A percentile compares a stretch with the other conserved stretches of the same genome.
phyloP scores from a whole-genome alignment of 2,888 invertebrate genomes.

The Cephus nigrinus region DNA sequence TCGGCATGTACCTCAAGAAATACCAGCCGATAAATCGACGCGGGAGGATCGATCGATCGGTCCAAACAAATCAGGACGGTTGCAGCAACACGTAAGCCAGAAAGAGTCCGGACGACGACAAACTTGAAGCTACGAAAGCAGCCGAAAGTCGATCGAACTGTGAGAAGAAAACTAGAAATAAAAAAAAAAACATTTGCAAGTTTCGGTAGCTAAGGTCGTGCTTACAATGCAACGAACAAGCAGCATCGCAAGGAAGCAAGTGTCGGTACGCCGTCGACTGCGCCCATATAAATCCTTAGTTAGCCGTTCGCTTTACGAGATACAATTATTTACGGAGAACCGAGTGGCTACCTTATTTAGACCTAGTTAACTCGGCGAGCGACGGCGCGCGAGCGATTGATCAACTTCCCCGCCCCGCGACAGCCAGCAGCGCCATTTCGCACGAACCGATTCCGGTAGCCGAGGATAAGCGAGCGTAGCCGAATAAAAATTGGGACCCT shows the following conservation, averaged over 20 bases:
- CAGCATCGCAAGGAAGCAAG: constrained; percentile 35
- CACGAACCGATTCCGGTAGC: background rate
- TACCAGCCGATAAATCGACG: background rate
- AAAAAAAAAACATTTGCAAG: background rate
- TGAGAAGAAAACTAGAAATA: background rate
- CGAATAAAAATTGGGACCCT: background rate
- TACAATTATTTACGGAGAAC: constrained; percentile 51
- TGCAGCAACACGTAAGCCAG: background rate
- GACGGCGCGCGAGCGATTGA: constrained; percentile 41
- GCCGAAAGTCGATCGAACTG: background rate
- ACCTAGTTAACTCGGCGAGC: constrained; percentile 49
- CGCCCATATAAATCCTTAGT: constrained; percentile 58
- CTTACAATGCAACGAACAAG: background rate
- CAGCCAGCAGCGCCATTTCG: background rate
- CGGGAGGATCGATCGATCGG: background rate
- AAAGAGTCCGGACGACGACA: background rate
- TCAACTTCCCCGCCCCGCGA: constrained; percentile 30
- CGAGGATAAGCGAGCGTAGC: background rate
- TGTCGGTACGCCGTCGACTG: constrained; percentile 51
- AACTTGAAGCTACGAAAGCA: background rate
- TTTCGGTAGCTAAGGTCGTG: background rate
- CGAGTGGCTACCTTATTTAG: constrained; percentile 48
- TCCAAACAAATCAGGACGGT: background rate
- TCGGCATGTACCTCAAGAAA: background rate
- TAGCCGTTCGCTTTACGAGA: constrained; percentile 54